phyloP scores from a whole-genome alignment of 2,113 vertebrate genomes.

The Onychorhynchus coronatus region DNA sequence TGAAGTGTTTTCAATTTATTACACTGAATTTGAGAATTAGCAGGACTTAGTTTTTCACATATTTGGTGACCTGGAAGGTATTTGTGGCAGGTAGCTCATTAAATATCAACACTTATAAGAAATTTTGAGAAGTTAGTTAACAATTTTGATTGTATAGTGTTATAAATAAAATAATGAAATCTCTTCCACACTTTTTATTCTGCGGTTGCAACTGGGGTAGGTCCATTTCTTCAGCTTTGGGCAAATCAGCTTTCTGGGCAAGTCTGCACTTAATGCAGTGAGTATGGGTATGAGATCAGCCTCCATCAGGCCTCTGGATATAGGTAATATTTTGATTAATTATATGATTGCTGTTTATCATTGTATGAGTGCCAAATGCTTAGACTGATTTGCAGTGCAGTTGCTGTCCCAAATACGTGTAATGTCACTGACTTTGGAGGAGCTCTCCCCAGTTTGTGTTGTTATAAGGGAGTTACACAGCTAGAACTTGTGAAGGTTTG shows the following conservation, averaged over 20 bases:
- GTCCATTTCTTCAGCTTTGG: neutral
- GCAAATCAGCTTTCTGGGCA: neutral
- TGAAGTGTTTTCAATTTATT: neutral
- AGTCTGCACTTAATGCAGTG: accelerated
- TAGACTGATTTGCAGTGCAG: neutral
- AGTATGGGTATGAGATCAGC: neutral
- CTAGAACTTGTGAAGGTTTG: neutral
- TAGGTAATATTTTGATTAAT: neutral
- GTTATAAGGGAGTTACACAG: neutral
- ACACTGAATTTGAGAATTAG: neutral
- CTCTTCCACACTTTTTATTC: neutral
- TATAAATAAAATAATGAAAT: neutral
- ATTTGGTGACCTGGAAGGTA: neutral
- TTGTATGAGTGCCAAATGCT: neutral
- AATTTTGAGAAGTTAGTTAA: neutral
- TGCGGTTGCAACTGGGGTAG: neutral
- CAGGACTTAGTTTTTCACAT: neutral
- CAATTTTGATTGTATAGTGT: neutral
- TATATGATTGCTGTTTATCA: neutral
- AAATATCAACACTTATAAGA: neutral
- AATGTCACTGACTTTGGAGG: neutral
- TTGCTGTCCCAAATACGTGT: neutral
- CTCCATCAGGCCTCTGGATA: neutral
- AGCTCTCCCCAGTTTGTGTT: neutral
- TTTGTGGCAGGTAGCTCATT: neutral